phyloP scores from a whole-genome alignment of 2,888 invertebrate species.

The Caenorhabditis zanzibari region DNA sequence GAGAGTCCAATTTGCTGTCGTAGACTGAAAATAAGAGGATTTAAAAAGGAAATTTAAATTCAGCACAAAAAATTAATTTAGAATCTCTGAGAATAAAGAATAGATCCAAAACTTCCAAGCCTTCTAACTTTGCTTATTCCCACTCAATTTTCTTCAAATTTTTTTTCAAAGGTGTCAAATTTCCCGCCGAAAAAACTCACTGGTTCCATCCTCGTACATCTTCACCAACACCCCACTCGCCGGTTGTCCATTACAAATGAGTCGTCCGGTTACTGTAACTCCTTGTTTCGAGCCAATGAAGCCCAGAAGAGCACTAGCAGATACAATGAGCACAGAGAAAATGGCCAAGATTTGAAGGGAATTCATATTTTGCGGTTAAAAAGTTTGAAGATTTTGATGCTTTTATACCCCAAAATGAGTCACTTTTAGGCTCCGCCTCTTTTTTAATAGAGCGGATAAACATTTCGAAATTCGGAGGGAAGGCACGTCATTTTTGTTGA shows the following conservation, averaged over 20 bases:
- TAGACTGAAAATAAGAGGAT: slow-evolving; percentile 49
- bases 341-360: slow-evolving; percentile 8
- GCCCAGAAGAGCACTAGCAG: slow-evolving; percentile 26
- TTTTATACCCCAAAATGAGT: slow-evolving; percentile 17
- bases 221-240: slow-evolving; percentile 54
- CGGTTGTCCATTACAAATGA: slow-evolving; percentile 60
- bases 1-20: slow-evolving; percentile 77
- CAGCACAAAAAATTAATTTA: too few species aligned
- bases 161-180: too few species aligned
- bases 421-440: not conserved
- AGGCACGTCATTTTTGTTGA: slow-evolving; percentile 32
- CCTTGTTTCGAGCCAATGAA: slow-evolving; percentile 47
- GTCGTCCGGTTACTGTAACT: slow-evolving; percentile 49
- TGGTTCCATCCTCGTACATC: slow-evolving; percentile 61
- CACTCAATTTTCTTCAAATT: too few species aligned
- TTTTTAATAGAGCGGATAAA: not conserved
- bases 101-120: too few species aligned
- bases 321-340: slow-evolving; percentile 15
- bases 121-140: too few species aligned
- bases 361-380: slow-evolving; percentile 19
- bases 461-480: slow-evolving; percentile 7
- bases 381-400: not conserved
- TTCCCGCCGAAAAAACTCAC: too few species aligned
- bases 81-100: too few species aligned
- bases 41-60: not conserved